These are phyloP conservation scores for Dendrolimus houi DNA, from an alignment of 2,888 invertebrate species.

Conservation along the genomic window DNA sequence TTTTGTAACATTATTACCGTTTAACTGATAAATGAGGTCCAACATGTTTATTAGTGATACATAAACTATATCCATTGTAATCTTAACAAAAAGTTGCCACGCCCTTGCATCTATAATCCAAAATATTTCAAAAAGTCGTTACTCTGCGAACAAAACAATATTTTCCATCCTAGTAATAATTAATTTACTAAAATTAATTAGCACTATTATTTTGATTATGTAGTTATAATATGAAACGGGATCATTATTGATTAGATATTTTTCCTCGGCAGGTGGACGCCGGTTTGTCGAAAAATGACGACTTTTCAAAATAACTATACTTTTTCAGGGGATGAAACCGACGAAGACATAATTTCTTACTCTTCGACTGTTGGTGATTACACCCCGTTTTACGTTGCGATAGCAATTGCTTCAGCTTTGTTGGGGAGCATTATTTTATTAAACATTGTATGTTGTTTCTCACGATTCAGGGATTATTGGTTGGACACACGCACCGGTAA, in stretches of 20 bases:
- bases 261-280: constrained; percentile 54
- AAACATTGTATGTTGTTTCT: constrained; percentile 88
- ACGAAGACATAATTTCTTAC: constrained; percentile 48
- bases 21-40: too few relatives aligned
- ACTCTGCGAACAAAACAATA: too few relatives aligned
- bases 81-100: too few relatives aligned
- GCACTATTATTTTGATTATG: too few relatives aligned
- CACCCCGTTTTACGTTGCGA: constrained; percentile 89
- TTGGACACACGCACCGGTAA: constrained; percentile 86
- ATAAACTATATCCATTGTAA: too few relatives aligned
- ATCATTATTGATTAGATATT: constrained; percentile 13
- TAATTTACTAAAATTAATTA: too few relatives aligned
- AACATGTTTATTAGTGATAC: too few relatives aligned
- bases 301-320: constrained; percentile 54
- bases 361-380: constrained; percentile 79
- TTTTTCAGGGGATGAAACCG: constrained; percentile 63
- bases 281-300: constrained; percentile 39
- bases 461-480: constrained; percentile 88
- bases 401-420: constrained; percentile 85
- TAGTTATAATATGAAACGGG: too few relatives aligned
- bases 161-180: too few relatives aligned
- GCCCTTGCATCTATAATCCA: too few relatives aligned
- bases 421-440: constrained; percentile 82
- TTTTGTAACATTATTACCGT: too few relatives aligned
- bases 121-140: too few relatives aligned